Percentiles rank a stretch among this genome's conserved stretches.
Conservation (phyloP, 2,888 invertebrate species). For the Eledone cirrhosa region DNA sequence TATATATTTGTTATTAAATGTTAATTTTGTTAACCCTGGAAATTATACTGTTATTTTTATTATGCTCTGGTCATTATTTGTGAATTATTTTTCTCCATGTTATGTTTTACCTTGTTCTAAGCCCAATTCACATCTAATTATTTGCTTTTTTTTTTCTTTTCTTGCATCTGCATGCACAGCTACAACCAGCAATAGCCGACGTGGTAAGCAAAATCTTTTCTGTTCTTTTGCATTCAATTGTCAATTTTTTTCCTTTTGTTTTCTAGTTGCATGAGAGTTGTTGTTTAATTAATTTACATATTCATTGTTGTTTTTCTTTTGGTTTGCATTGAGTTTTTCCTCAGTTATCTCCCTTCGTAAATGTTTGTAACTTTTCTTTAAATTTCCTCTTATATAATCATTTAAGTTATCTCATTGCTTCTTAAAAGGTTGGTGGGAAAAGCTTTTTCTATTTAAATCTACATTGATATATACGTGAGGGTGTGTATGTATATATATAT, state of each 20-base stretch:
- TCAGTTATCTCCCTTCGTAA: too few relatives aligned
- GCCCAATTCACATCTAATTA: conserved; percentile 28
- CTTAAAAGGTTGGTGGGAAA: too few relatives aligned
- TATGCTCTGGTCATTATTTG: conserved; percentile 16
- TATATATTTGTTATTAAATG: not conserved
- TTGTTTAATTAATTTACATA: too few relatives aligned
- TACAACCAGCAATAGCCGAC: conserved; percentile 23
- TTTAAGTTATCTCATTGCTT: too few relatives aligned
- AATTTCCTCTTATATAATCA: too few relatives aligned
- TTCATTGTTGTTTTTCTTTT: too few relatives aligned
- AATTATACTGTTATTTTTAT: conserved; percentile 9
- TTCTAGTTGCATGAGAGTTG: too few relatives aligned
- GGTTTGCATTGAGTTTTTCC: too few relatives aligned
- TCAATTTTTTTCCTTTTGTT: not conserved
- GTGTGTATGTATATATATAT: too few relatives aligned
- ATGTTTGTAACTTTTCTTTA: too few relatives aligned
- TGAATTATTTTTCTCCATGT: conserved; percentile 19
- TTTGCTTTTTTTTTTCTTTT: conserved; percentile 21
- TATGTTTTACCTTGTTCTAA: conserved; percentile 27
- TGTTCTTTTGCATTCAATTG: conserved; percentile 3
- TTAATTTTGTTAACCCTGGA: conserved; percentile 7
- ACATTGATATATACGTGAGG: too few relatives aligned
- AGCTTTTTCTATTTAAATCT: too few relatives aligned
- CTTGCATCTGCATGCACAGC: conserved; percentile 25
- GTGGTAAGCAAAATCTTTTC: conserved; percentile 26